Percentiles rank a stretch among this genome's conserved stretches.
Conservation (phyloP, 2,888 invertebrate species). For the Agonopterix subpropinquella region DNA sequence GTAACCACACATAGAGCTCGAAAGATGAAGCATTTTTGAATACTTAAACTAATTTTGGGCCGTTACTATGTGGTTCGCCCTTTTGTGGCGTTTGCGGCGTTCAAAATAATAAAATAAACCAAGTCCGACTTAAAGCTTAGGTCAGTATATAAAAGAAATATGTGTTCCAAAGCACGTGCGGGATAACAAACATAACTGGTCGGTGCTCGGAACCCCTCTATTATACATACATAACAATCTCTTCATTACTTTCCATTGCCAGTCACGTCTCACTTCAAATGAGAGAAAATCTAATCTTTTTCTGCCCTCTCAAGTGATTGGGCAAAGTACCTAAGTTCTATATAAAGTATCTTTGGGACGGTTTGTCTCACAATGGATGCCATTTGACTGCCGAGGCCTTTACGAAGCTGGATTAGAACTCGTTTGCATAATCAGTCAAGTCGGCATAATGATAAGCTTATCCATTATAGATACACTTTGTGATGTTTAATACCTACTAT, state of each 20-base stretch:
- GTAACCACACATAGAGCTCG: too few relatives aligned
- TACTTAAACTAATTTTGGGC: too few relatives aligned
- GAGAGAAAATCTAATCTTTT: slow-evolving; percentile 64
- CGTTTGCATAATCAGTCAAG: slow-evolving; percentile 50
- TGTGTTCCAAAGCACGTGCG: slow-evolving; percentile 48
- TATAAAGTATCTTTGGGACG: slow-evolving; percentile 28
- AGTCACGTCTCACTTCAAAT: slow-evolving; percentile 57
- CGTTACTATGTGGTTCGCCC: too few relatives aligned
- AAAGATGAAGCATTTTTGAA: too few relatives aligned
- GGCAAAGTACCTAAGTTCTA: slow-evolving; percentile 28
- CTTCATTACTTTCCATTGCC: slow-evolving; percentile 37
- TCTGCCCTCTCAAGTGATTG: slow-evolving; percentile 48
- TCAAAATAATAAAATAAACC: too few relatives aligned
- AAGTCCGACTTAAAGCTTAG: too few relatives aligned
- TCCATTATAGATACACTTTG: slow-evolving; percentile 6
- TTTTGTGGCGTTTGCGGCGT: too few relatives aligned
- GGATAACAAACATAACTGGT: slow-evolving; percentile 50
- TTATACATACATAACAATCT: slow-evolving; percentile 38
- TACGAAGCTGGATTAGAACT: slow-evolving; percentile 42
- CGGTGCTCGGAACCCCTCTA: slow-evolving; percentile 24
- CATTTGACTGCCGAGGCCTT: slow-evolving; percentile 39
- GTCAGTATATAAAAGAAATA: neutral
- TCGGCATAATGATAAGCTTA: slow-evolving; percentile 28
- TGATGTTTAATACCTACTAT: too few relatives aligned
- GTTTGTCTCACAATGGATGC: slow-evolving; percentile 11